Conservation (phyloP, 2,113 vertebrate genomes). For the Motacilla tschutschensis region DNA sequence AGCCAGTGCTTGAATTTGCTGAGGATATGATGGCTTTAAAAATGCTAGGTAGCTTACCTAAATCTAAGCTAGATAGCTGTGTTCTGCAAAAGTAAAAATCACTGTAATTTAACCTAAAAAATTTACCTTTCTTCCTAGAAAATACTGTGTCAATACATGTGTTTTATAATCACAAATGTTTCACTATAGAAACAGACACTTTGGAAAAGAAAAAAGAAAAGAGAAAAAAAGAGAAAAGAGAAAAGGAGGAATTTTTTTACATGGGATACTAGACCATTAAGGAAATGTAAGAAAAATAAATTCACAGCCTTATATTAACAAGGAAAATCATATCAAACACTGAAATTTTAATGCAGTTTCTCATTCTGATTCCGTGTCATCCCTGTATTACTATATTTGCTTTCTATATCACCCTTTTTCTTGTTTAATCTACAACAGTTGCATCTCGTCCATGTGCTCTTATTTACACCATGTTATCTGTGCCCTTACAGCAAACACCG, state of each 20-base stretch:
- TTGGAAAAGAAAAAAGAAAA: not conserved
- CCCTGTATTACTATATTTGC: not conserved
- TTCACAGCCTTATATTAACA: not conserved
- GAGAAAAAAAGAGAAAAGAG: not conserved
- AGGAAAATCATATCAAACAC: not conserved
- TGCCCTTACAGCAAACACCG: not conserved
- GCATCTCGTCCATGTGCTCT: not conserved
- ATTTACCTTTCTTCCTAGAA: not conserved
- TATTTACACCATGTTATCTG: accelerated
- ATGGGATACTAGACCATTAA: not conserved
- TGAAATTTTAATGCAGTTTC: not conserved
- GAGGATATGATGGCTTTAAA: not conserved
- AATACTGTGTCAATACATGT: not conserved
- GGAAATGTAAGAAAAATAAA: not conserved
- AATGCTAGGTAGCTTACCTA: not conserved
- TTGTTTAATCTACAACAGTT: not conserved
- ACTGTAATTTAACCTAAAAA: not conserved
- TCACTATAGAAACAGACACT: not conserved
- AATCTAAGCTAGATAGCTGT: not conserved
- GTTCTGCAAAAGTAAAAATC: not conserved
- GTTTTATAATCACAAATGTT: not conserved
- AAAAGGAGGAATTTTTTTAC: not conserved
- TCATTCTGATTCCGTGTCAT: not conserved
- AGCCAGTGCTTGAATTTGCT: not conserved
- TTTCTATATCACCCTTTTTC: not conserved